Base-by-base conservation (phyloP, 2,797 vertebrate species). In the Pachyuromys duprasi region DNA sequence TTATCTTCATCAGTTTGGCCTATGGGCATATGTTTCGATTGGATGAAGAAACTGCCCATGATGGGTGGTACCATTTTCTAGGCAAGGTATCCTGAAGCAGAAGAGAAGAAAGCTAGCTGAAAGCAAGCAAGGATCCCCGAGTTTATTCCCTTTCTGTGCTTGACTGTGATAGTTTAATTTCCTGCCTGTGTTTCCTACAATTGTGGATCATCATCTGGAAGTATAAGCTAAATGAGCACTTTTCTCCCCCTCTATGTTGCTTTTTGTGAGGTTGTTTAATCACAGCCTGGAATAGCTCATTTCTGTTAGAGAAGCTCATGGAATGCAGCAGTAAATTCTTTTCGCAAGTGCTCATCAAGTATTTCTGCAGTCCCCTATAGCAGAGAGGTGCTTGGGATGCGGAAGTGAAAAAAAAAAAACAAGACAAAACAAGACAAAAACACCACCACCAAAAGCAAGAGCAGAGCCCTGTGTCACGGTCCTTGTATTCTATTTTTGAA, bases 211-310 rank as follows among this genome's bases (percentile, higher is more conserved):
- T 49, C 2, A 13, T 28, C 82, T 53, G 31, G 49, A 72, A 72
- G 57, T 72, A 55, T 39, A 39, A 87, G 26, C 49, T 13, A 45
- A 12, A 20, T 57, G n/a, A 28, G 11, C 5, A 22, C 45, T 36
- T 17, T 6, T n/a, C 5, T 8, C 3, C 1, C 0, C 17, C 12
- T 3, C 14, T 1, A 17, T 9, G 13, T 70, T 69, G 45, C 33
- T 26, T 86, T 86, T 57, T 39, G 84, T 55, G 2, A 3, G n/a
- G 49, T 8, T 12, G 12, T 28, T 39, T 86, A 70, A 36, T 18
- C 49, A 57, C 67, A 55, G 33, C 55, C 62, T 31, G 49, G 86
- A 63, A 36, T 70, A n/a, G 14, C 5, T 86, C 26, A 22, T 82
- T 95, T 86, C 65, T 82, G 55, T 55, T 72, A 22, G 39, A 60